Conservation (phyloP, 1,140 invertebrate genomes). For the Venturia canescens region DNA sequence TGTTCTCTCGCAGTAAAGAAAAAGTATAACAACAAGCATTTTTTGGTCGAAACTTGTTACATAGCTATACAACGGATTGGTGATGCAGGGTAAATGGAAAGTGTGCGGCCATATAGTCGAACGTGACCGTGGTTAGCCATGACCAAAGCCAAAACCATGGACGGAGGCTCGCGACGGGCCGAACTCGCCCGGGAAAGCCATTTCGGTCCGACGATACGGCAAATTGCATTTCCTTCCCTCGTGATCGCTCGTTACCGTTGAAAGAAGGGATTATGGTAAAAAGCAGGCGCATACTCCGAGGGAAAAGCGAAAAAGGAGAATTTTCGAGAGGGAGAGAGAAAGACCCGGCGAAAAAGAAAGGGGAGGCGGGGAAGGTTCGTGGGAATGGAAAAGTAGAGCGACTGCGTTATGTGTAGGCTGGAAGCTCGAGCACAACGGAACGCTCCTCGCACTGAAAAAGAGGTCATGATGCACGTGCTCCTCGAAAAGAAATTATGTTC, state of each 20-base stretch:
- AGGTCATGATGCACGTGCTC: constrained; percentile 31
- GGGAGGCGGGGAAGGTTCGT: not conserved
- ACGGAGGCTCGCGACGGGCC: not conserved
- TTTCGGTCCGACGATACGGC: constrained; percentile 55
- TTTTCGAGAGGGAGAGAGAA: constrained; percentile 8
- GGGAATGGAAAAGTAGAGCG: not conserved
- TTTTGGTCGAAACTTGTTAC: no score
- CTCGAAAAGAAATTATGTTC: not conserved
- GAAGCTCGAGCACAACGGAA: not conserved
- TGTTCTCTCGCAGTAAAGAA: no score
- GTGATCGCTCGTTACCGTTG: constrained; percentile 57
- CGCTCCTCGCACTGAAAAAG: constrained; percentile 2
- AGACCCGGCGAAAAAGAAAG: not conserved
- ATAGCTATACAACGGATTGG: no score
- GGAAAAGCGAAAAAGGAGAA: constrained; percentile 27
- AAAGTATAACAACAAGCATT: no score
- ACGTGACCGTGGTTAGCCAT: constrained; percentile 38
- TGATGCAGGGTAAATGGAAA: not conserved
- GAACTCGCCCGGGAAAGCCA: constrained; percentile 54
- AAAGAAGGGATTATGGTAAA: constrained; percentile 57
- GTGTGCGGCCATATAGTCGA: not conserved
- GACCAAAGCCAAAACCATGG: constrained; percentile 51
- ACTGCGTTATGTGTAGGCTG: constrained; percentile 30
- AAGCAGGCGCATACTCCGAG: constrained; percentile 25
- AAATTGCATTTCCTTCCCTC: constrained; percentile 60